Conservation (phyloP, 1,140 invertebrate genomes). For the Harpegnathos saltator region DNA sequence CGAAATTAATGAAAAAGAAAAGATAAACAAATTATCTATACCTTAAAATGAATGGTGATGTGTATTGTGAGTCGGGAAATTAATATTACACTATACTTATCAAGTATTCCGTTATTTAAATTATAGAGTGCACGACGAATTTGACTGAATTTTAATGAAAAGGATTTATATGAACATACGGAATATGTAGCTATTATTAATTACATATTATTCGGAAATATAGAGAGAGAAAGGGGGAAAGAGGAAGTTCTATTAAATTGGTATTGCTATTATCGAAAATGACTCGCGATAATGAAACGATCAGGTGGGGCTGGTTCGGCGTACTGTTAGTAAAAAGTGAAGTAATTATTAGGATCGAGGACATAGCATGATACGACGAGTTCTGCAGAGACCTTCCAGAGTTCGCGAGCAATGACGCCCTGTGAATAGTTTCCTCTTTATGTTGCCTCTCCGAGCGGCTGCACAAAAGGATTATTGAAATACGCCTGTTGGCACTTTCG, state of each 20-base stretch:
- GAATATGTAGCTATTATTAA: neutral
- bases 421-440: slow-evolving; percentile 1
- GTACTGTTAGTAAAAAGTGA: slow-evolving; percentile 1
- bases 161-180: neutral
- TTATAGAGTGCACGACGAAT: neutral
- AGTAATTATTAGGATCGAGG: slow-evolving; percentile 1
- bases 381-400: neutral
- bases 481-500: slow-evolving; percentile 35
- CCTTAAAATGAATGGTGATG: neutral
- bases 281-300: neutral
- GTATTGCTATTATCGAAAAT: neutral
- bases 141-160: slow-evolving; percentile 7
- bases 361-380: neutral
- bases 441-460: neutral
- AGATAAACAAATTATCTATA: neutral
- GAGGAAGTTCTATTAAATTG: neutral
- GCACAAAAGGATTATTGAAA: slow-evolving; percentile 45
- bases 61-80: neutral
- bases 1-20: no score
- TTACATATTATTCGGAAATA: neutral
- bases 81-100: neutral
- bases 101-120: neutral
- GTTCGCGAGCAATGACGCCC: neutral
- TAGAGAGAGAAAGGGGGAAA: no score
- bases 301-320: no score